Evolutionary conservation across 1,140 invertebrate genomes (phyloP).

Genomic region (Zaprionus camerounensis): DNA sequence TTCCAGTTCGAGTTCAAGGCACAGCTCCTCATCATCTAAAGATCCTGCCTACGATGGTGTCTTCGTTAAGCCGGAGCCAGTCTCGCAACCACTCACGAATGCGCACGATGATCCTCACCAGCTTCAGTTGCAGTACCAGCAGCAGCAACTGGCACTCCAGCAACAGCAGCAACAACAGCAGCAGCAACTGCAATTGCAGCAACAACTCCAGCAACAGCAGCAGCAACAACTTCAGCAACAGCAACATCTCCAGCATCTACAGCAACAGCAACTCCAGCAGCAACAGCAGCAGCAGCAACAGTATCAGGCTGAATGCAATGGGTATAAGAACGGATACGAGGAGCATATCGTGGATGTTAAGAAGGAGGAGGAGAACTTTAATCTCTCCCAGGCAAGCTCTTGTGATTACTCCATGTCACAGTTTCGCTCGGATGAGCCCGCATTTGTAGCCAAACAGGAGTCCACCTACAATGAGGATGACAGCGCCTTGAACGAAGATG

Average conservation of each 20-base stretch:
- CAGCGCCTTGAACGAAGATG: constrained; percentile 78
- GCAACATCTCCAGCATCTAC: neutral
- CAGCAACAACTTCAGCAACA: constrained; percentile 15
- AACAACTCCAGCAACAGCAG: neutral
- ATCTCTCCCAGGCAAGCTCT: constrained; percentile 86
- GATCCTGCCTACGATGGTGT: constrained; percentile 75
- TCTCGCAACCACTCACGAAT: constrained; percentile 82
- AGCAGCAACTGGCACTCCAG: constrained; percentile 19
- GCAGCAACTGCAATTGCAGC: constrained; percentile 6
- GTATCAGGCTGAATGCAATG: constrained; percentile 35
- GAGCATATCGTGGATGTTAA: constrained; percentile 67
- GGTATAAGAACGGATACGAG: constrained; percentile 84
- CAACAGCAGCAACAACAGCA: constrained; percentile 17
- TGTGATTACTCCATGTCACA: constrained; percentile 88
- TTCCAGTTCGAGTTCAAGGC: constrained; percentile 74
- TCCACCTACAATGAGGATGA: constrained; percentile 65
- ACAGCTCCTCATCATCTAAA: constrained; percentile 69
- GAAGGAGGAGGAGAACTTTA: constrained; percentile 71
- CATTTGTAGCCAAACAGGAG: constrained; percentile 76
- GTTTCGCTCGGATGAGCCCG: constrained; percentile 86
- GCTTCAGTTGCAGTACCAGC: constrained; percentile 39
- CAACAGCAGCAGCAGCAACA: neutral
- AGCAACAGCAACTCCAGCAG: constrained; percentile 10
- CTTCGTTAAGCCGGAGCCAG: constrained; percentile 83
- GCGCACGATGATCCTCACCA: constrained; percentile 51